Percentiles rank a stretch among this genome's conserved stretches.
Conservation (phyloP, 2,113 vertebrate genomes). For the Neodon shergylaensis region DNA sequence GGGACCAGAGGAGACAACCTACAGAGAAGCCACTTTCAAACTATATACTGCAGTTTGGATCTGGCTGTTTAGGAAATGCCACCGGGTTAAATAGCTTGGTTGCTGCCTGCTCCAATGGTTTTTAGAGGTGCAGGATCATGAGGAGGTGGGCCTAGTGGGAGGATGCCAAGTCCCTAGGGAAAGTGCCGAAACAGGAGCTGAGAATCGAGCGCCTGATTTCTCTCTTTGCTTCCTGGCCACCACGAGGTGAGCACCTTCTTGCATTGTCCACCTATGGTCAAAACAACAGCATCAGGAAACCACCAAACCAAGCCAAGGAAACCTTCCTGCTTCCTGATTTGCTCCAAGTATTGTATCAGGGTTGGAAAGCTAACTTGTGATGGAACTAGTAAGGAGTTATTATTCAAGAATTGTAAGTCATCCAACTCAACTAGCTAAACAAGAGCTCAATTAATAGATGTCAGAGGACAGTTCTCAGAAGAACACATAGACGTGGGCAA, state of each 20-base stretch:
- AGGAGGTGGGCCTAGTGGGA: neutral
- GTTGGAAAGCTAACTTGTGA: neutral
- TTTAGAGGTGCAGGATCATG: neutral
- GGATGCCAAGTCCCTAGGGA: neutral
- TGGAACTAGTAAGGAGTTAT: neutral
- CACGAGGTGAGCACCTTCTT: neutral
- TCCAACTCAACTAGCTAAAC: neutral
- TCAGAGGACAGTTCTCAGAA: slow-evolving; percentile 39
- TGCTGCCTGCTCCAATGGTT: neutral
- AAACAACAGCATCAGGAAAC: neutral
- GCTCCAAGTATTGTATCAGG: neutral
- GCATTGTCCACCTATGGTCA: too few relatives aligned
- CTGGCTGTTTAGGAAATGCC: neutral
- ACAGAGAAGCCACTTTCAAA: neutral
- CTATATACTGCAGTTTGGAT: neutral
- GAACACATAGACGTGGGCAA: neutral
- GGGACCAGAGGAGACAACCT: neutral
- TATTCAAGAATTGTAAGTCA: neutral
- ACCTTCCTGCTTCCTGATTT: neutral
- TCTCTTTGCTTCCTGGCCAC: neutral
- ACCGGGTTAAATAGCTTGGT: neutral
- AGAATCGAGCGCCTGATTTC: neutral
- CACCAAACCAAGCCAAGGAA: neutral
- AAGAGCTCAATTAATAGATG: neutral
- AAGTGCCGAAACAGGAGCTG: too few relatives aligned